Percentiles rank a stretch among this genome's conserved stretches.
Conservation (phyloP, 2,888 invertebrate species). For the Anticlea derivata region DNA sequence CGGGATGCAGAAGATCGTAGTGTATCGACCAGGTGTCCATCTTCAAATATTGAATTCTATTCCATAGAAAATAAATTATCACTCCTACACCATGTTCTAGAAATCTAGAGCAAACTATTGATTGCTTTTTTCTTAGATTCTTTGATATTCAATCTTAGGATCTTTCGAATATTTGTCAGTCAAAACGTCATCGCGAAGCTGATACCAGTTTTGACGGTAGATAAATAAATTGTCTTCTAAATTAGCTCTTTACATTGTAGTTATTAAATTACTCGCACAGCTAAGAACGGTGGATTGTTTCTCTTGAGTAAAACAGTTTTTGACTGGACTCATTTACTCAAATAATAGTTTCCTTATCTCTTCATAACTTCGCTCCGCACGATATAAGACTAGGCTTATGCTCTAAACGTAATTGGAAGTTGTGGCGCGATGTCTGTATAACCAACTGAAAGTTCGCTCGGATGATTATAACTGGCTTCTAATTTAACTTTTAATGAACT, state of each 20-base stretch:
- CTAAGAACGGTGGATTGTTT: slow-evolving; percentile 14
- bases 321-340: slow-evolving; percentile 15
- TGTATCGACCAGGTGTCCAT: neutral
- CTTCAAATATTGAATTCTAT: neutral
- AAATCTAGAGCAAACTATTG: neutral
- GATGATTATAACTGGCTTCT: slow-evolving; percentile 40
- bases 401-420: slow-evolving; percentile 35
- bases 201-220: neutral
- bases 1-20: neutral
- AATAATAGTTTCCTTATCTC: slow-evolving; percentile 19
- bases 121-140: neutral
- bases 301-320: slow-evolving; percentile 11
- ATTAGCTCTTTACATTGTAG: neutral
- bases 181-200: neutral
- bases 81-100: neutral
- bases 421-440: slow-evolving; percentile 28
- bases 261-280: neutral
- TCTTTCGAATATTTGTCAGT: slow-evolving; percentile 4
- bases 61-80: neutral
- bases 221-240: neutral
- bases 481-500: slow-evolving; percentile 41
- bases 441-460: slow-evolving; percentile 34
- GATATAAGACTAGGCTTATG: slow-evolving; percentile 33
- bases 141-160: neutral
- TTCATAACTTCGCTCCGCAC: slow-evolving; percentile 26